These are phyloP conservation scores for Epinephelus awoara DNA, from an alignment of 2,797 vertebrate genomes.

Conservation along the genomic window DNA sequence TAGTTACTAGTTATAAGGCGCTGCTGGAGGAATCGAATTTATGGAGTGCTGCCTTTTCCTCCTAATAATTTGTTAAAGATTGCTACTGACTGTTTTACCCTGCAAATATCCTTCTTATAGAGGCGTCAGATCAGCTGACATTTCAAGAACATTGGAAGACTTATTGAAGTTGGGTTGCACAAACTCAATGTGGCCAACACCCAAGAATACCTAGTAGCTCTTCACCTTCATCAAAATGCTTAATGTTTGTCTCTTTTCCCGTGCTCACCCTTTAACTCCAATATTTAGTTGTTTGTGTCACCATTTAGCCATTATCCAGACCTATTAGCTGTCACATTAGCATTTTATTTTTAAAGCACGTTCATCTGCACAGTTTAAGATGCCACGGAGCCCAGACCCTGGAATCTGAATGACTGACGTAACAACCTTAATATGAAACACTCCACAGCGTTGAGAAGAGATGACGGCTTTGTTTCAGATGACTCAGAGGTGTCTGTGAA, in stretches of 20 bases:
- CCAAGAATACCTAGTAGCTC: background rate
- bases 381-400: slow-evolving; percentile 9
- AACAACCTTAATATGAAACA: slow-evolving; percentile 19
- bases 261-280: slow-evolving; percentile 14
- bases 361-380: slow-evolving; percentile 21
- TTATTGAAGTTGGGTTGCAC: too few relatives aligned
- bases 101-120: too few relatives aligned
- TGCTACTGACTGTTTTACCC: too few relatives aligned
- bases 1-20: too few relatives aligned
- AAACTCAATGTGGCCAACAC: too few relatives aligned
- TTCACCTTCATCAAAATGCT: slow-evolving; percentile 14
- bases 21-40: too few relatives aligned
- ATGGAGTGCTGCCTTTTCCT: too few relatives aligned
- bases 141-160: too few relatives aligned
- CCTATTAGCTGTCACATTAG: slow-evolving; percentile 11
- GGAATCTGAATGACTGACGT: slow-evolving; percentile 24
- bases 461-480: slow-evolving; percentile 37
- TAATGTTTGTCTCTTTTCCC: background rate
- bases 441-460: slow-evolving; percentile 8
- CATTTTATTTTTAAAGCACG: slow-evolving; percentile 19
- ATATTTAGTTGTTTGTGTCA: background rate
- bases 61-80: too few relatives aligned
- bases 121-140: too few relatives aligned
- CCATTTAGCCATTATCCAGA: background rate
- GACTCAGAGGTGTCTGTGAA: slow-evolving; percentile 42